phyloP scores from a whole-genome alignment of 2,888 invertebrate genomes.

The Chalcis sispes region DNA sequence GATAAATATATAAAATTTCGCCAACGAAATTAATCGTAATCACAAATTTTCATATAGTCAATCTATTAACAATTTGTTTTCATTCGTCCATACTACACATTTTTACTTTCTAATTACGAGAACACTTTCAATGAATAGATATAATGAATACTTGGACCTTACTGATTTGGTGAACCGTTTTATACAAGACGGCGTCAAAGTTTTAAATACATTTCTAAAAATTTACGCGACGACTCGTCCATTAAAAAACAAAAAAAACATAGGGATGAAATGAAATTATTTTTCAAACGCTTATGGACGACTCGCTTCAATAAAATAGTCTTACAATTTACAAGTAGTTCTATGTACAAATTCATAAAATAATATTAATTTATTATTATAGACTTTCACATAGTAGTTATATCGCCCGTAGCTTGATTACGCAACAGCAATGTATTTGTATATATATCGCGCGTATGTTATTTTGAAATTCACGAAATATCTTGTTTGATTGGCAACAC shows the following conservation, averaged over 20 bases:
- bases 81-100: neutral
- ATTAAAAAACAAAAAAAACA: constrained; percentile 32
- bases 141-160: constrained; percentile 43
- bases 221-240: constrained; percentile 46
- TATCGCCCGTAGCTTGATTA: constrained; percentile 49
- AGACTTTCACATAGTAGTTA: constrained; percentile 53
- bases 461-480: constrained; percentile 37
- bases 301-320: constrained; percentile 68
- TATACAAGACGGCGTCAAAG: constrained; percentile 21
- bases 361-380: constrained; percentile 69
- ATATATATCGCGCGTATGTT: constrained; percentile 21
- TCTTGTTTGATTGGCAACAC: constrained; percentile 45
- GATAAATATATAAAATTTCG: constrained; percentile 37
- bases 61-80: constrained; percentile 3
- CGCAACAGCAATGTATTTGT: constrained; percentile 15
- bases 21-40: constrained; percentile 20
- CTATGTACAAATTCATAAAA: constrained; percentile 74
- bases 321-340: constrained; percentile 66
- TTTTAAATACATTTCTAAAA: constrained; percentile 31
- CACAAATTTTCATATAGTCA: constrained; percentile 6
- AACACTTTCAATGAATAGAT: constrained; percentile 23
- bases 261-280: constrained; percentile 26
- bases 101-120: constrained; percentile 23
- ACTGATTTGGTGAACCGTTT: constrained; percentile 35
- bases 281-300: constrained; percentile 60